Percentiles rank a stretch among this genome's conserved stretches.
These are phyloP conservation scores for Bruchidius siliquastri DNA, from an alignment of 2,888 invertebrate genomes.

Conservation along the genomic window DNA sequence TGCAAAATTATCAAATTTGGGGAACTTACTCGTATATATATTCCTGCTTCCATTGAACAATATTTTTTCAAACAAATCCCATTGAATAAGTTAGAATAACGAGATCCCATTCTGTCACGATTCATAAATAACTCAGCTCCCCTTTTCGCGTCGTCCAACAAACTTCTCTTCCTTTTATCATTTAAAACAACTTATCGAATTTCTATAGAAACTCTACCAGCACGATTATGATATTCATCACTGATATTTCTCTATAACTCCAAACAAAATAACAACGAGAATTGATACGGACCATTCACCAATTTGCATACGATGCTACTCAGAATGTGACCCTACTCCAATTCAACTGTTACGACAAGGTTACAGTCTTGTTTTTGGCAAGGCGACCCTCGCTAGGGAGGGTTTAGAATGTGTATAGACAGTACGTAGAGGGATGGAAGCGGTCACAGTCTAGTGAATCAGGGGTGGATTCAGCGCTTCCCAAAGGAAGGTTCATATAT, in stretches of 20 bases:
- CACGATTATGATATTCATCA: conserved; percentile 21
- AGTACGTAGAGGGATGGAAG: not conserved
- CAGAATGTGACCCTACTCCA: conserved; percentile 18
- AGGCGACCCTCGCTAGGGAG: conserved; percentile 14
- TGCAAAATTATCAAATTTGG: too few relatives aligned
- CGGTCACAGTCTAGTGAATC: conserved; percentile 25
- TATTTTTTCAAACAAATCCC: too few relatives aligned
- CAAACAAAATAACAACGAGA: conserved; percentile 25
- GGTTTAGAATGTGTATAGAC: conserved; percentile 14
- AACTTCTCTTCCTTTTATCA: not conserved
- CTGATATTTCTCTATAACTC: conserved; percentile 16
- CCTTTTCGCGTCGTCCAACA: not conserved
- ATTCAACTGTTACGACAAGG: conserved; percentile 1
- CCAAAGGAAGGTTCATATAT: conserved; percentile 35
- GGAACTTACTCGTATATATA: too few relatives aligned
- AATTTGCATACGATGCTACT: conserved; percentile 24
- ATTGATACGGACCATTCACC: conserved; percentile 26
- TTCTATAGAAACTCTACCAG: conserved; percentile 10
- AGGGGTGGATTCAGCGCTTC: conserved; percentile 29
- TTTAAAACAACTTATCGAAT: conserved; percentile 4
- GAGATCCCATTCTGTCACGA: not conserved
- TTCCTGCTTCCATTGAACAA: too few relatives aligned
- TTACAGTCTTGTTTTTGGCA: conserved; percentile 25
- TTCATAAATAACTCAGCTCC: not conserved
- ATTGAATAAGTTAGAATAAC: not conserved